phyloP scores from a whole-genome alignment of 2,797 vertebrate genomes.

The Muscicapa striata region DNA sequence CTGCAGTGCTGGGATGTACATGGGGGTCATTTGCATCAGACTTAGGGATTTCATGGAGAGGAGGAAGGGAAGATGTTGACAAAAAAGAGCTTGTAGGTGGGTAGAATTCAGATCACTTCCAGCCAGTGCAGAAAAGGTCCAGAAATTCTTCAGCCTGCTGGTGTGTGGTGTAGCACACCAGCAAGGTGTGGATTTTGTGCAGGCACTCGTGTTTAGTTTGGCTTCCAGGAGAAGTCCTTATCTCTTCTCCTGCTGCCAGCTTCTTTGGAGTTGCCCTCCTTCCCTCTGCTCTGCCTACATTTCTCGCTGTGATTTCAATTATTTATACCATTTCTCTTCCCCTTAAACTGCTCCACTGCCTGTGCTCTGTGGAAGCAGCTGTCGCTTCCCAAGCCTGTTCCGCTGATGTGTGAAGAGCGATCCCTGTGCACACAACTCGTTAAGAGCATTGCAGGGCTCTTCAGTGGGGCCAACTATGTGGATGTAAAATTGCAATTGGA shows the following conservation, averaged over 20 bases:
- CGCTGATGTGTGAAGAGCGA: background rate
- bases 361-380: background rate
- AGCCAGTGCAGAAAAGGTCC: background rate
- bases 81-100: background rate
- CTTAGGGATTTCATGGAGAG: background rate
- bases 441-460: slow-evolving; percentile 23
- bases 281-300: slow-evolving; percentile 19
- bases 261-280: background rate
- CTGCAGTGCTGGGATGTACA: accelerated
- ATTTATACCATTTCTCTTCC: slow-evolving; percentile 40
- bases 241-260: background rate
- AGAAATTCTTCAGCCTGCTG: background rate
- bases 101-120: background rate
- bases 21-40: background rate
- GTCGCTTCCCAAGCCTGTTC: background rate
- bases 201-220: background rate
- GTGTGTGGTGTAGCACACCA: accelerated
- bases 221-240: background rate
- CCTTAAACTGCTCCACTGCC: background rate
- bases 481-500: background rate
- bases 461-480: background rate
- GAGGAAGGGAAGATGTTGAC: background rate
- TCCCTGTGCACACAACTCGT: background rate
- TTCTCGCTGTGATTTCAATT: slow-evolving; percentile 43
- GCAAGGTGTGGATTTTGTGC: background rate